Evolutionary conservation across 2,888 invertebrate genomes (phyloP).

Genomic region (Mimas tiliae): DNA sequence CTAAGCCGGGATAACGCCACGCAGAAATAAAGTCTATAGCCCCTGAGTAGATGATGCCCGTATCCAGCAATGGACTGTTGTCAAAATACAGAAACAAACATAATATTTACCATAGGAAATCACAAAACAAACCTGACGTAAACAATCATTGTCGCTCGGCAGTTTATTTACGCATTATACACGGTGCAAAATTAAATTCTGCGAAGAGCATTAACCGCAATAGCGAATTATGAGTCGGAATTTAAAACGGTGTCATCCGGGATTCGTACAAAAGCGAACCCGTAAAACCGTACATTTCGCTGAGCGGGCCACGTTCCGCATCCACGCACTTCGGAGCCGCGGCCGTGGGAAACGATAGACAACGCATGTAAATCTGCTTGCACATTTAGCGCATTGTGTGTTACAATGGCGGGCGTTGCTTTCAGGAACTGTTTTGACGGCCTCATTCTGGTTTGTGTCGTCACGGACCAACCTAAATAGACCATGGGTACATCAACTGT

Average conservation of each 20-base stretch:
- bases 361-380: slow-evolving; percentile 30
- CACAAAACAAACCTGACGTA: neutral
- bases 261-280: slow-evolving; percentile 47
- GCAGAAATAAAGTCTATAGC: too few relatives aligned
- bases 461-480: too few relatives aligned
- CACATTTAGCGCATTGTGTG: slow-evolving; percentile 28
- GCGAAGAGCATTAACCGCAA: slow-evolving; percentile 55
- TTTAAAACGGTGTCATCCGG: slow-evolving; percentile 54
- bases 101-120: too few relatives aligned
- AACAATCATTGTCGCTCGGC: slow-evolving; percentile 17
- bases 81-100: too few relatives aligned
- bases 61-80: too few relatives aligned
- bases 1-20: too few relatives aligned
- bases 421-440: neutral
- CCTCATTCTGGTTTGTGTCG: neutral
- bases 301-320: slow-evolving; percentile 53
- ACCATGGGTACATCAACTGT: too few relatives aligned
- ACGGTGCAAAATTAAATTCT: slow-evolving; percentile 46
- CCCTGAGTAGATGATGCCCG: too few relatives aligned
- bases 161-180: slow-evolving; percentile 22
- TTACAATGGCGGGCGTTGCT: neutral
- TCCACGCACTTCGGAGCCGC: slow-evolving; percentile 41
- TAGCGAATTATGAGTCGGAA: slow-evolving; percentile 53
- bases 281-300: slow-evolving; percentile 41
- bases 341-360: slow-evolving; percentile 36